Evolutionary conservation across 2,888 invertebrate genomes (phyloP).

Genomic region (Lomographa bimaculata): DNA sequence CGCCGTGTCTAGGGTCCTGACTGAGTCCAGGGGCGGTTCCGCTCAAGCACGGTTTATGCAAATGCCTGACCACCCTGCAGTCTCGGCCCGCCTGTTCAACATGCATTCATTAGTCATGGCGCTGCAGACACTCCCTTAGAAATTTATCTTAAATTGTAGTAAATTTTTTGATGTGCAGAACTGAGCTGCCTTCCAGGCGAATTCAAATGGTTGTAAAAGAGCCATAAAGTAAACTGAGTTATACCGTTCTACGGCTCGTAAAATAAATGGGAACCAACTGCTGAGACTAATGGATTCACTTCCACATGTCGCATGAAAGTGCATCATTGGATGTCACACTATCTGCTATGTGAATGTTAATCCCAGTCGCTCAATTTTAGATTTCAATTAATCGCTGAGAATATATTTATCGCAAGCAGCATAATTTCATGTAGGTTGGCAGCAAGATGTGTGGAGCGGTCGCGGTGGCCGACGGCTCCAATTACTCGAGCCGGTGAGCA

Average conservation of each 20-base stretch:
- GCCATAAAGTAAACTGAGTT: slow-evolving; percentile 3
- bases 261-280: slow-evolving; percentile 6
- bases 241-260: not conserved
- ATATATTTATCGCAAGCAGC: slow-evolving; percentile 32
- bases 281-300: slow-evolving; percentile 12
- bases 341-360: slow-evolving; percentile 3
- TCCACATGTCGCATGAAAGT: slow-evolving; percentile 1
- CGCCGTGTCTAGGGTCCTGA: slow-evolving; percentile 34
- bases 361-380: slow-evolving; percentile 9
- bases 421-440: slow-evolving; percentile 31
- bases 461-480: slow-evolving; percentile 42
- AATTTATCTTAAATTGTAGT: slow-evolving; percentile 26
- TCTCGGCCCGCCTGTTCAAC: slow-evolving; percentile 23
- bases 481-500: slow-evolving; percentile 50
- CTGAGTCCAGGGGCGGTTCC: slow-evolving; percentile 45
- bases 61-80: slow-evolving; percentile 68
- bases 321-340: slow-evolving; percentile 6
- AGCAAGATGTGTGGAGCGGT: slow-evolving; percentile 34
- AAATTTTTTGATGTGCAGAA: slow-evolving; percentile 7
- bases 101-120: slow-evolving; percentile 47
- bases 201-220: slow-evolving; percentile 9
- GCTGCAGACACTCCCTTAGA: slow-evolving; percentile 35
- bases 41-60: slow-evolving; percentile 67
- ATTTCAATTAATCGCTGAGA: slow-evolving; percentile 17
- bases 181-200: slow-evolving; percentile 8